phyloP scores from a whole-genome alignment of 1,140 invertebrate genomes.

The Triops longicaudatus region DNA sequence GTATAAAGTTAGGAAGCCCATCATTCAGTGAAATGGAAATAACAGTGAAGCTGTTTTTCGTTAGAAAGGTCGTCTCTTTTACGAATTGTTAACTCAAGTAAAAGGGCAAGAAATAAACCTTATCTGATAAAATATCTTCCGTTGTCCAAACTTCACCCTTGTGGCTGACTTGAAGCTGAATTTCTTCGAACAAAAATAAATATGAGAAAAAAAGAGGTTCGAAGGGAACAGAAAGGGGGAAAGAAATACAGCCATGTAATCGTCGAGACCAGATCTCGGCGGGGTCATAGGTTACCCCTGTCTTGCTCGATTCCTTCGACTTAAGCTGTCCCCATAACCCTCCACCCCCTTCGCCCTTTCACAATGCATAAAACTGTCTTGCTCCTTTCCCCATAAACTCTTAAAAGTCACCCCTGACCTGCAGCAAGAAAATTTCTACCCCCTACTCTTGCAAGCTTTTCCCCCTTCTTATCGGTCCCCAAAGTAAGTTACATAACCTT shows the following conservation, averaged over 20 bases:
- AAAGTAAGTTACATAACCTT: background rate
- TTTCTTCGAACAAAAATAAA: too few species aligned
- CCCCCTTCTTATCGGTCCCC: background rate
- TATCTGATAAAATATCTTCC: too few species aligned
- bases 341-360: too few species aligned
- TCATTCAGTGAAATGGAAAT: too few species aligned
- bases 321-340: background rate
- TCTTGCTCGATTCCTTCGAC: constrained; percentile 6
- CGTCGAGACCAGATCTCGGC: background rate
- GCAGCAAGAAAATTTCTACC: background rate
- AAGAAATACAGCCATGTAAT: constrained; percentile 15
- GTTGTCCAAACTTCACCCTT: too few species aligned
- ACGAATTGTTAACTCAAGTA: too few species aligned
- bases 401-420: background rate
- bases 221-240: background rate
- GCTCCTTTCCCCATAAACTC: background rate
- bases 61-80: too few species aligned
- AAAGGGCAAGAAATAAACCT: too few species aligned
- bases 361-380: background rate
- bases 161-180: too few species aligned
- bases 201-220: background rate
- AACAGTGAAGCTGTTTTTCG: too few species aligned
- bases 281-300: constrained; percentile 10
- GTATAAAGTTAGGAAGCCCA: too few species aligned
- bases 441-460: background rate